Conservation (phyloP, 2,113 vertebrate genomes). For the Cephalopterus ornatus region DNA sequence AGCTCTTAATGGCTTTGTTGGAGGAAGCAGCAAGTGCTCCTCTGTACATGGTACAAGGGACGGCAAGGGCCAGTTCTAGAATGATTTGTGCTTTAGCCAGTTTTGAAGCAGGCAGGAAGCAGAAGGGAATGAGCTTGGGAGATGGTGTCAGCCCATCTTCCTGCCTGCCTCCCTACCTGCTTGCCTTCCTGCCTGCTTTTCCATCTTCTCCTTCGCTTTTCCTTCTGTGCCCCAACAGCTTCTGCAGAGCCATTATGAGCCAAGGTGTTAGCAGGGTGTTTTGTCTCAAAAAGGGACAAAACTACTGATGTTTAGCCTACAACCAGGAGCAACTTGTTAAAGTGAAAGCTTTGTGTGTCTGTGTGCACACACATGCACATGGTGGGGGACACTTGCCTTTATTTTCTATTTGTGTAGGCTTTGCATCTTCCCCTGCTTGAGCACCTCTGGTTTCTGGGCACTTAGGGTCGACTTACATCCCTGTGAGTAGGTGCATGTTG, state of each 20-base stretch:
- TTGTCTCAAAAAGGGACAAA: background rate
- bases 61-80: background rate
- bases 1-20: background rate
- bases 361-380: accelerated
- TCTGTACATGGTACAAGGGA: background rate
- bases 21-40: background rate
- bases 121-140: background rate
- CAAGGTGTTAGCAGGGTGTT: background rate
- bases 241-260: background rate
- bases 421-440: background rate
- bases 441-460: background rate
- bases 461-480: background rate
- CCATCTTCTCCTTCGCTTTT: background rate
- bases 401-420: background rate
- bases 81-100: background rate
- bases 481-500: background rate
- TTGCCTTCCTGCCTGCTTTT: background rate
- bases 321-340: background rate
- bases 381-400: background rate
- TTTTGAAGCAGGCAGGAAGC: background rate
- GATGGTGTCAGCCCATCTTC: background rate
- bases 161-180: background rate
- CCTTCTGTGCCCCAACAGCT: background rate
- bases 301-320: background rate
- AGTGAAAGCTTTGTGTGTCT: background rate